These are phyloP conservation scores for Ailurus styani DNA, from an alignment of 2,113 vertebrate genomes.

Conservation along the genomic window DNA sequence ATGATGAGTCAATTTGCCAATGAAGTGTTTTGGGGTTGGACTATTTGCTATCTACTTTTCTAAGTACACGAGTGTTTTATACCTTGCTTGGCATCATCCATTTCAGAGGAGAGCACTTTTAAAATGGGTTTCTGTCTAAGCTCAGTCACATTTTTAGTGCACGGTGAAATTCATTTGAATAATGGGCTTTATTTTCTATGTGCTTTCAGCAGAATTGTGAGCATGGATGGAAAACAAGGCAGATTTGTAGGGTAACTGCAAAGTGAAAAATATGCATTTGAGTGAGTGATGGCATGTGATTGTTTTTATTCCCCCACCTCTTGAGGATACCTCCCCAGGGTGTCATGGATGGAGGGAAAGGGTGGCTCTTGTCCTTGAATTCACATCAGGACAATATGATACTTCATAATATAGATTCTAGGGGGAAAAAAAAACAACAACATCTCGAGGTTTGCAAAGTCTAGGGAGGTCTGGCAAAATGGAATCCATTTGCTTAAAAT, in stretches of 20 bases:
- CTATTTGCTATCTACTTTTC: slow-evolving; percentile 51
- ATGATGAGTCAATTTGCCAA: slow-evolving; percentile 58
- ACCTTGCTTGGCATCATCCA: slow-evolving; percentile 44
- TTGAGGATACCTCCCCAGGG: neutral
- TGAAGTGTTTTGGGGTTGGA: slow-evolving; percentile 30
- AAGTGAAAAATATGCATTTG: slow-evolving; percentile 59
- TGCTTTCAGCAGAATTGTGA: slow-evolving; percentile 61
- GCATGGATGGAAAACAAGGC: slow-evolving; percentile 65
- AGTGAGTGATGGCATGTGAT: slow-evolving; percentile 42
- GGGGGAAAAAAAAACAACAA: neutral
- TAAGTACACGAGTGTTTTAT: slow-evolving; percentile 55
- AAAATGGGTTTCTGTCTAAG: slow-evolving; percentile 66
- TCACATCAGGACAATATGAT: slow-evolving; percentile 64
- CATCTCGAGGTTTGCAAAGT: slow-evolving; percentile 68
- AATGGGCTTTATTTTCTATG: slow-evolving; percentile 65
- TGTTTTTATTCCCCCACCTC: neutral
- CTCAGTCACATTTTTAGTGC: slow-evolving; percentile 62
- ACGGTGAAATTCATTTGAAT: slow-evolving; percentile 72
- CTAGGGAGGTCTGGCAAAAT: slow-evolving; percentile 68
- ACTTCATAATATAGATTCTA: slow-evolving; percentile 71
- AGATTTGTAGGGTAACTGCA: slow-evolving; percentile 64
- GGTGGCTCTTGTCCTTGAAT: slow-evolving; percentile 77
- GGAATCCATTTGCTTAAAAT: slow-evolving; percentile 78
- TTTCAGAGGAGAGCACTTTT: slow-evolving; percentile 62
- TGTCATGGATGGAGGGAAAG: neutral